Evolutionary conservation across 92 coral and sea anemone species (phyloP), one percentile per base, ranked within the genome.

Genomic region (Plumapathes pennacea): DNA sequence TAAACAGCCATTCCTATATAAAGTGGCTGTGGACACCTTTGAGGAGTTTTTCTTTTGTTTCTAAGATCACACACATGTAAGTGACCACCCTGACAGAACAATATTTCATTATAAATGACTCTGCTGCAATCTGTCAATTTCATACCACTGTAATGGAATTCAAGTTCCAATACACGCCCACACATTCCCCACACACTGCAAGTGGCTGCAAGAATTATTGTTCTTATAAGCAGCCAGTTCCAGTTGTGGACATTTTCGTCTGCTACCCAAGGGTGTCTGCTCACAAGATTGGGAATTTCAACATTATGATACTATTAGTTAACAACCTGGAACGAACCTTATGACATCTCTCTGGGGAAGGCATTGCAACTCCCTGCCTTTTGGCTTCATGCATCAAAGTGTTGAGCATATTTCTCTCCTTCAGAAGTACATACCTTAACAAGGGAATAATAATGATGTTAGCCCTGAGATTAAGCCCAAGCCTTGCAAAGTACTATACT

Each of bases 361-460:
- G 96, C 98, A 92, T 92, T 1, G 90, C 83, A 10, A 88, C 77
- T 12, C 95, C 89, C 42, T 75, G 92, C 57, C 96, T 72, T 45
- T 79, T 77, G 2, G 96, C 86, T 43, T 92, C 98, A 23, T 83
- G 90, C 34, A 71, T 67, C 11, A 92, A 30, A 15, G 98, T 92
- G 21, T 80, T 64, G 10, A 92, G 71, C 98, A 92, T 88, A 58
- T 92, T 92, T 7, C 98, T 65, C 49, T 92, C 98, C 49, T 92
- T 92, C 14, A 92, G 65, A 30, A 92, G 54, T 25, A 88, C 89
- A 64, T 76, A 92, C 98, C 98, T 92, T 31, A 0, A 72, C 5
- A 32, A 23, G 40, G 29, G 7, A 64, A 0, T 27, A 25, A 12
- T 8, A 31, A 56, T 17, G 1, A 15, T 23, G 20, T 4, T 0